Base-by-base conservation (phyloP, 2,797 vertebrate species). In the Hippocampus kuda region DNA sequence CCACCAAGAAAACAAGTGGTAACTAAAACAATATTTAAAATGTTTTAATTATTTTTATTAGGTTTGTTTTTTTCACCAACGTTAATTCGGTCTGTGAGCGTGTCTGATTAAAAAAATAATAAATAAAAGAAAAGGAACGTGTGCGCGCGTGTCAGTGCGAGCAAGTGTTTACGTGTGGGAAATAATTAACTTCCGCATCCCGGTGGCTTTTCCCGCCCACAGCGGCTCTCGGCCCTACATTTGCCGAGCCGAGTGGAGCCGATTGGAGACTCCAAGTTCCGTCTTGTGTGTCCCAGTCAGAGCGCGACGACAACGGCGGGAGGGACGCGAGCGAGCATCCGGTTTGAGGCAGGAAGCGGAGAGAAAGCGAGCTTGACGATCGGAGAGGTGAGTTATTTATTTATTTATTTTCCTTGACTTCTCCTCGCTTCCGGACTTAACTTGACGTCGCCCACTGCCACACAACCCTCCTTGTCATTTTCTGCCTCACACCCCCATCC, bases 151-250 rank as follows among this genome's bases (percentile, higher is more conserved):
- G 48, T 42, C 34, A 38, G 34, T 38, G 34, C 34, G 6, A 38
- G 34, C 34, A 38, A 38, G 34, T 38, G 34, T 38, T 38, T 38
- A 12, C 48, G 44, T n/a, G 65, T 22, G 26, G 85, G 84, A 82
- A 77, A 84, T 82, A 86, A 85, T 84, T 79, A 81, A 79, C 84
- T 82, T 83, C 61, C 70, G 73, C 68, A 69, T 66, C 49, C 61
- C 68, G 66, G 67, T 68, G 68, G 70, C 65, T 72, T 68, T 70
- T 68, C 77, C 76, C 79, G 79, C 79, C 79, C 79, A 76, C 77
- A 75, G 71, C 73, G 10, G 69, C 68, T 75, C 70, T 72, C 70
- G 5, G 65, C 74, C 34, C 15, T 61, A 34, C 38, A 51, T 68
- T 71, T 53, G 78, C 75, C 2, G 12, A 26, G 44, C 26, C n/a